Base-by-base conservation (phyloP, 2,888 invertebrate genomes). In the Stomorhina lunata region DNA sequence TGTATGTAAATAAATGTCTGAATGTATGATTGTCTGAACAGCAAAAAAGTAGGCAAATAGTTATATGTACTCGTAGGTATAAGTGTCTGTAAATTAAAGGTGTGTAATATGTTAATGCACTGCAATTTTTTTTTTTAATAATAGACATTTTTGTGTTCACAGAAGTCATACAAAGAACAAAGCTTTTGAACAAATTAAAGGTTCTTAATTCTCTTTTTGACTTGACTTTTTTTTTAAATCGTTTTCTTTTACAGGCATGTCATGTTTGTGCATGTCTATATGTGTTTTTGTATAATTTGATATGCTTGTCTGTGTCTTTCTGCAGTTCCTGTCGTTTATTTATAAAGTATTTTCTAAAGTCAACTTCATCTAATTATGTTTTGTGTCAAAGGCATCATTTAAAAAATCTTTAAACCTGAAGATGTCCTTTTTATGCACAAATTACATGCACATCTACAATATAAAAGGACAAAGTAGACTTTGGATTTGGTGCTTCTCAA, bases 341-440 rank as follows among this genome's bases (percentile, higher is more conserved):
- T 59, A 22, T 29, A 20, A 71, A 75, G 59, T 59, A 53, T 34
- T 75, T 68, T 75, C 40, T 66, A 27, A 82, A 82, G 50, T 76
- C 59, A 79, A 79, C 75, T 71, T 76, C 79, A 79, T 79, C 82
- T 79, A 79, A 82, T 82, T 82, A 82, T 29, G 63, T 66, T 71
- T 69, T 55, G 66, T 71, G 79, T 79, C 71, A 75, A 82, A 82
- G 72, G 69, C 65, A 69, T 79, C 65, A 76, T 75, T 79, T 78
- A 69, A 22, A n/a, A 65, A 75, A 71, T 69, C 65, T 61, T 79
- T 71, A 69, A n/a, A 59, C 27, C 50, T 53, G 12, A 71, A 79
- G 66, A 76, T 82, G 75, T 66, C 71, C 63, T 79, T 82, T 65
- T 72, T 66, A 48, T 15, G n/a, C 25, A 43, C 12, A 61, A 77